Evolutionary conservation across 2,113 vertebrate genomes (phyloP).

Genomic region (Hucho hucho): DNA sequence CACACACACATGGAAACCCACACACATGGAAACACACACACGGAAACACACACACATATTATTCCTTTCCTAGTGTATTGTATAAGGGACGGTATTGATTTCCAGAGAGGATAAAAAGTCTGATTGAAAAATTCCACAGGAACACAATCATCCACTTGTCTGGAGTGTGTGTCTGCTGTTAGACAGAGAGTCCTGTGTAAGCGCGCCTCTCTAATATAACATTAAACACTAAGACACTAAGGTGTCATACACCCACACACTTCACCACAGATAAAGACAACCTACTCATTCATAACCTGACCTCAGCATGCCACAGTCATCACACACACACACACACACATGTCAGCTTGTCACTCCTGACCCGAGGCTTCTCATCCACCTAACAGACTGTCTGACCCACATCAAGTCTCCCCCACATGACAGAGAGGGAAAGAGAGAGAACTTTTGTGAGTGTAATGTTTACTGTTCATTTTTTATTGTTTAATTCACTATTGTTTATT

Average conservation of each 20-base stretch:
- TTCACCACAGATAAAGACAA: not conserved
- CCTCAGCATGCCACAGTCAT: constrained; percentile 13
- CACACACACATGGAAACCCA: no score
- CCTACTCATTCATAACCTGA: not conserved
- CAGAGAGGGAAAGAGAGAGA: no score
- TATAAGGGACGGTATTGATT: constrained; percentile 58
- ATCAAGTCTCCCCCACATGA: constrained; percentile 37
- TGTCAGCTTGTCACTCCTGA: constrained; percentile 50
- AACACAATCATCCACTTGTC: constrained; percentile 62
- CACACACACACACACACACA: constrained; percentile 18
- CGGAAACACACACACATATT: constrained; percentile 5
- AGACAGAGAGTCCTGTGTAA: constrained; percentile 57
- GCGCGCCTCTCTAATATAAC: constrained; percentile 47
- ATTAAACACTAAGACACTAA: constrained; percentile 31
- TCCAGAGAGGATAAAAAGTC: constrained; percentile 50
- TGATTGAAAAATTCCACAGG: constrained; percentile 53
- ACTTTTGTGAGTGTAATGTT: no score
- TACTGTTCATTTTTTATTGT: no score
- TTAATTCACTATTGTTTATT: no score
- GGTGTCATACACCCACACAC: constrained; percentile 16
- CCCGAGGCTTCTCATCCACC: constrained; percentile 56
- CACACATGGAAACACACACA: not conserved
- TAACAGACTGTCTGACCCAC: constrained; percentile 64
- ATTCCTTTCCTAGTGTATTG: constrained; percentile 50
- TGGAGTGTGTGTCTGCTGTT: constrained; percentile 23